Evolutionary conservation across 2,888 invertebrate species (phyloP).

Genomic region (Arenicola marina): DNA sequence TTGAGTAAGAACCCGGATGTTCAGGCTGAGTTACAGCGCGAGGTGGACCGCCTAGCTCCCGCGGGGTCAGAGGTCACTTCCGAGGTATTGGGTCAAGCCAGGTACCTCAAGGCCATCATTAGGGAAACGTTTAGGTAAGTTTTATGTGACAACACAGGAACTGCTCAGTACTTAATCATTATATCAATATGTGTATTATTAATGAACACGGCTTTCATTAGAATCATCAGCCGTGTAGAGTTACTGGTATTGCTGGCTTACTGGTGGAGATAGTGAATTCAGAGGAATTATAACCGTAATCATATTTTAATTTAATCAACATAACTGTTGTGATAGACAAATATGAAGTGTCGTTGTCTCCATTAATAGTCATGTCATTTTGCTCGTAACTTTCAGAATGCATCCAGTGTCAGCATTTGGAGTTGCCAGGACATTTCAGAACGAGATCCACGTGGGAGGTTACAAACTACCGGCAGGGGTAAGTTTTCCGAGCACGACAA

Average conservation of each 20-base stretch:
- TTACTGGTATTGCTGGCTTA: no score
- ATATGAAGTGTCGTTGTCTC: no score
- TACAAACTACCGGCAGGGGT: slow-evolving; percentile 19
- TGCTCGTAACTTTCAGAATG: slow-evolving; percentile 18
- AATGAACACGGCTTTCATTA: no score
- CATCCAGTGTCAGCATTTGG: slow-evolving; percentile 32
- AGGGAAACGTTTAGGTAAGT: slow-evolving; percentile 41
- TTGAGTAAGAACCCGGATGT: slow-evolving; percentile 31
- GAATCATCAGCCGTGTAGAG: no score
- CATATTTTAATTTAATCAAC: no score
- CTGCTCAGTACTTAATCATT: neutral
- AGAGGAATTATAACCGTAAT: neutral
- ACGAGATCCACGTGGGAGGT: slow-evolving; percentile 24
- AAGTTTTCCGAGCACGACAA: slow-evolving; percentile 6
- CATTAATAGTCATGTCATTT: no score
- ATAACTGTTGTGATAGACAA: no score
- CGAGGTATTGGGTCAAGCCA: slow-evolving; percentile 23
- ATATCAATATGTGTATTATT: neutral
- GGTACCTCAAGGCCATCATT: slow-evolving; percentile 34
- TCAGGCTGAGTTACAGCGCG: slow-evolving; percentile 31
- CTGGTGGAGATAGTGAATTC: neutral
- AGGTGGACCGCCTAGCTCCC: slow-evolving; percentile 22
- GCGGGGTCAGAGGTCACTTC: slow-evolving; percentile 15
- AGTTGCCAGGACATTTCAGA: slow-evolving; percentile 21
- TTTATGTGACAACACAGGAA: neutral